Base-by-base conservation (phyloP, 2,113 vertebrate genomes). In the Osmerus mordax region DNA sequence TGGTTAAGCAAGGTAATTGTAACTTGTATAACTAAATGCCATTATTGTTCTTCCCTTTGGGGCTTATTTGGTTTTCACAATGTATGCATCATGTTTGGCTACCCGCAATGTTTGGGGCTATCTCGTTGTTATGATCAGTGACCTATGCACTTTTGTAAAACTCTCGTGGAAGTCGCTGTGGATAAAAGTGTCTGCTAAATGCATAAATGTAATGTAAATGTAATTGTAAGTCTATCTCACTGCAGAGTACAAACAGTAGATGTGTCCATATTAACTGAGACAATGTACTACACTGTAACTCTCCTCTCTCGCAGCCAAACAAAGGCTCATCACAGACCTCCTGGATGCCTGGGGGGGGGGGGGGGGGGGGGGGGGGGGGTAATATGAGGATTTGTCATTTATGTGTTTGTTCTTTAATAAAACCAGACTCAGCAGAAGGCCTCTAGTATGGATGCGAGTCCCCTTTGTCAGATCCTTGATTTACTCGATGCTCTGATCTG, bases 331-430 rank as follows among this genome's bases (percentile, higher is more conserved):
- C 64, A 32, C 69, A 67, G 65, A 80, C 78, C 74, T 80, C 71
- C 58, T 62, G 65, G 65, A 70, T 7, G 56, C 70, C 76, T 21
- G 32, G 32, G 32, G 7, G 5, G 29, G 29, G 29, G 4, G 29
- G 29, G 1, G 0, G 29, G 29, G 29, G 4, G 2, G 32, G 32
- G 16, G 2, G 21, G 69, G 54, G 60, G 53, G 18, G 61, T 51
- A 32, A 47, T 65, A 78, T 72, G 65, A 73, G 71, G 72, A 72
- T 87, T 80, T 79, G 81, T 82, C 76, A 72, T 70, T 67, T 36
- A 60, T 65, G 12, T 29, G 67, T 83, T 78, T 81, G 70, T 77
- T 67, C 75, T 72, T 69, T 70, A 81, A 80, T 78, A 72, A 81
- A 72, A 68, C 51, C 75, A 74, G 65, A 36, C 70, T 67, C 64